Conservation (phyloP, 2,888 invertebrate genomes). For the Rhogogaster chlorosoma region DNA sequence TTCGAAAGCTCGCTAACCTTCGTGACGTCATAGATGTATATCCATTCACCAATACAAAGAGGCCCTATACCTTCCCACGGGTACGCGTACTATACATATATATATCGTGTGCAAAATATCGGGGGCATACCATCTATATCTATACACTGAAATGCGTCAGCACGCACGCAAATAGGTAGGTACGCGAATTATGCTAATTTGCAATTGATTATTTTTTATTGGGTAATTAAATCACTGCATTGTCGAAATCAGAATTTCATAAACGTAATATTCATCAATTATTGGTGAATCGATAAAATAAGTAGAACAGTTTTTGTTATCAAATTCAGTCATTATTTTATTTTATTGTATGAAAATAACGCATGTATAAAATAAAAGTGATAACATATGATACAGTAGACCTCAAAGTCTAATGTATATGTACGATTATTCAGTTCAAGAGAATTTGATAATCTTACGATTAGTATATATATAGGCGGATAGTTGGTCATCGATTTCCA, state of each 20-base stretch:
- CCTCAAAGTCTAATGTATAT: neutral
- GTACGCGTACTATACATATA: neutral
- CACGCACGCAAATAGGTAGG: neutral
- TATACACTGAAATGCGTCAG: neutral
- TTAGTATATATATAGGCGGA: too few species aligned
- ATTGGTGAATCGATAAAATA: neutral
- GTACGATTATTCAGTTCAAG: neutral
- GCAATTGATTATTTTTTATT: neutral
- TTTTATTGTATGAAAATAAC: neutral
- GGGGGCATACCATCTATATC: neutral
- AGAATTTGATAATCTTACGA: neutral
- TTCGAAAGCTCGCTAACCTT: constrained; percentile 38
- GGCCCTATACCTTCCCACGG: neutral
- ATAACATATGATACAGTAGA: neutral
- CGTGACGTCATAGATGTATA: constrained; percentile 38
- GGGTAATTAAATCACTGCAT: neutral
- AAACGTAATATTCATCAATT: neutral
- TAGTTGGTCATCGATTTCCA: neutral
- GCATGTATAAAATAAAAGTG: neutral
- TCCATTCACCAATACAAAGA: constrained; percentile 33
- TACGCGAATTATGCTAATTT: neutral
- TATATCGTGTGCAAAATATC: neutral
- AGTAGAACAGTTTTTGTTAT: neutral
- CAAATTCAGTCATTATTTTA: neutral
- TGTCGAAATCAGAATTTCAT: neutral